phyloP scores from a whole-genome alignment of 2,797 vertebrate species.

The Sebastes taczanowskii region DNA sequence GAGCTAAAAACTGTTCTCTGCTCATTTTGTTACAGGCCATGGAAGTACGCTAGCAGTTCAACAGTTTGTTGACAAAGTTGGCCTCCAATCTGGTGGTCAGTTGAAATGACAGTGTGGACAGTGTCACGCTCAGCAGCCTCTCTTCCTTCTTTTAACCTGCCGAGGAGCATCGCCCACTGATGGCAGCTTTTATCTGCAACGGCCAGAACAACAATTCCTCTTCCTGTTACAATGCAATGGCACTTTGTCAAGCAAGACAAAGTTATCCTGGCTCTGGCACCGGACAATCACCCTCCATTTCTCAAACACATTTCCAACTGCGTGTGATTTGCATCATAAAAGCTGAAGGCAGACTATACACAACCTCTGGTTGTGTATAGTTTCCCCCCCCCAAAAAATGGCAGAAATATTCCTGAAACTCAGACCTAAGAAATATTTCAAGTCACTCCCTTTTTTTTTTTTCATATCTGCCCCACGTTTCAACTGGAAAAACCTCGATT shows the following conservation, averaged over 20 bases:
- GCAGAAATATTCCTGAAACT: background rate
- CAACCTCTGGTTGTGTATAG: background rate
- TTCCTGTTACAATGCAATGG: constrained; percentile 67
- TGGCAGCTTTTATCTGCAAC: constrained; percentile 73
- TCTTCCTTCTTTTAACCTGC: constrained; percentile 49
- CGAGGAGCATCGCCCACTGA: constrained; percentile 48
- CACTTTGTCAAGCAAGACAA: constrained; percentile 75
- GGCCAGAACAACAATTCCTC: constrained; percentile 63
- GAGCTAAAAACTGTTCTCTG: background rate
- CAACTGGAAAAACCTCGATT: constrained; percentile 54
- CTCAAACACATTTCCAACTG: constrained; percentile 5
- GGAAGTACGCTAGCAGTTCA: background rate
- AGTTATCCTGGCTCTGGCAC: constrained; percentile 41
- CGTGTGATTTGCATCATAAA: constrained; percentile 38
- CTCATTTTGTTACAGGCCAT: background rate
- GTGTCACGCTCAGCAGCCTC: constrained; percentile 52
- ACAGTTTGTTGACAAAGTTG: constrained; percentile 50
- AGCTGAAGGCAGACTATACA: constrained; percentile 5
- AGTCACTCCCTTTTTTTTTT: constrained; percentile 7
- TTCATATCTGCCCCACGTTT: constrained; percentile 24
- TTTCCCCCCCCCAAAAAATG: no score
- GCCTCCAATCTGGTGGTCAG: constrained; percentile 38
- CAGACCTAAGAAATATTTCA: background rate
- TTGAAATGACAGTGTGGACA: constrained; percentile 38
- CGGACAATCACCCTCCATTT: background rate